Evolutionary conservation across 1,140 invertebrate genomes (phyloP).

Genomic region (Zeugodacus cucurbitae): DNA sequence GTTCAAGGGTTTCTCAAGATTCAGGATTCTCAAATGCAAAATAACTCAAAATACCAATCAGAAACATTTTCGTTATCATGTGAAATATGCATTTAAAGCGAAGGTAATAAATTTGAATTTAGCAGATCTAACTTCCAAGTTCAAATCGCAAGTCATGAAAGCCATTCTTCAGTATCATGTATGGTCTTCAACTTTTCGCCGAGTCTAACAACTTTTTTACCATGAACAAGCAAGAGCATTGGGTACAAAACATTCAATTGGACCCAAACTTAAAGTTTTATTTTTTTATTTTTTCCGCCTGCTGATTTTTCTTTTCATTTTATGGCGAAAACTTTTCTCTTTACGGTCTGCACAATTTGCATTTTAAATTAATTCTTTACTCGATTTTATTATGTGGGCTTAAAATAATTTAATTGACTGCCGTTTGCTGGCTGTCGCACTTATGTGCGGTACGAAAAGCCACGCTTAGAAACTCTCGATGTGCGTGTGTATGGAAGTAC

Average conservation of each 20-base stretch:
- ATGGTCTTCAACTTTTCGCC: too few species aligned
- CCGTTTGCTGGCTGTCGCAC: background rate
- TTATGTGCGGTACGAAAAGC: background rate
- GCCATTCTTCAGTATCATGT: too few species aligned
- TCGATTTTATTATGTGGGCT: constrained; percentile 33
- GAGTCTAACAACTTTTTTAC: too few species aligned
- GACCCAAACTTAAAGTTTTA: background rate
- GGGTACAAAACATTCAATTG: background rate
- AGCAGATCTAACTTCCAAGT: too few species aligned
- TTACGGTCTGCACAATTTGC: constrained; percentile 25
- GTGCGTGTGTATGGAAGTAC: background rate
- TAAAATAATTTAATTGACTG: constrained; percentile 32
- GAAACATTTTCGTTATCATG: too few species aligned
- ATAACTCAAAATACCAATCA: too few species aligned
- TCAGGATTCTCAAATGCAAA: too few species aligned
- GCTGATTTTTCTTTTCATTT: constrained; percentile 2
- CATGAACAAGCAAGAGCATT: background rate
- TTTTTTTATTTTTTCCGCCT: background rate
- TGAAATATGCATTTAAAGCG: too few species aligned
- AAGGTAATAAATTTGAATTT: too few species aligned
- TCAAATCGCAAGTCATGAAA: too few species aligned
- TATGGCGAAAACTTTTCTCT: background rate
- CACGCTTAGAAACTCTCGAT: background rate
- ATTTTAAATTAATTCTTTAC: constrained; percentile 33
- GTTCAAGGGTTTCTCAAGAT: too few species aligned